Base-by-base conservation (phyloP, 2,113 vertebrate genomes). In the Lampris megalopsis region DNA sequence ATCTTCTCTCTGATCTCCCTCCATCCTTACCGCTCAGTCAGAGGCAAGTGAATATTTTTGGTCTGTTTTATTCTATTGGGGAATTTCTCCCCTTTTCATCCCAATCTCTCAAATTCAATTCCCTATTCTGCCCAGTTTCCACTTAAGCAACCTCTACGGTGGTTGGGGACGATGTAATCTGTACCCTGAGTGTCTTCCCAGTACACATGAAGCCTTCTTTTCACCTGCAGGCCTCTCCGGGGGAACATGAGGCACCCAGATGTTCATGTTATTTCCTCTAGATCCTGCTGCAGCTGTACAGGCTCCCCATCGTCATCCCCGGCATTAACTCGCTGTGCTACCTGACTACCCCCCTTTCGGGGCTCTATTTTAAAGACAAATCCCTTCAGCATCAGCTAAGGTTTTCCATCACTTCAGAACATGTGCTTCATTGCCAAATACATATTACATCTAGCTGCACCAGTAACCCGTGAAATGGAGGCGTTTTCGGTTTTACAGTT, bases 361-460 rank as follows among this genome's bases (percentile, higher is more conserved):
- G 24, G 24, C 24, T 24, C 24, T 24, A 24, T 24, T 24, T 73
- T 68, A 77, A 52, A 49, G 68, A 73, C 42, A 78, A 85, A 53
- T 70, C 53, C 65, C 65, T 74, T 24, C 52, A 68, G 77, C 40
- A 24, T 40, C 48, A 5, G 6, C 36, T 54, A 9, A 42, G 68
- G 65, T 58, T 53, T n/a, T 2, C n/a, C 50, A 68, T 82, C 62
- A 45, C 69, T 83, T 56, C 43, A 62, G 61, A 68, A 68, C 64
- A 75, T 53, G 48, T 75, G 78, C 68, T 77, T 50, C 61, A 71
- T 54, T 84, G 84, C 83, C 86, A 82, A 89, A 86, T 85, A 88
- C 71, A 83, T 74, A 86, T 85, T 73, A 13, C 64, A 58, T 80
- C 72, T 36, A 69, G 56, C 63, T 6, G 10, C 1, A 41, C 41